Percentiles rank a stretch among this genome's conserved stretches.
Conservation (phyloP, 2,113 vertebrate genomes). For the Oostethus manadensis region DNA sequence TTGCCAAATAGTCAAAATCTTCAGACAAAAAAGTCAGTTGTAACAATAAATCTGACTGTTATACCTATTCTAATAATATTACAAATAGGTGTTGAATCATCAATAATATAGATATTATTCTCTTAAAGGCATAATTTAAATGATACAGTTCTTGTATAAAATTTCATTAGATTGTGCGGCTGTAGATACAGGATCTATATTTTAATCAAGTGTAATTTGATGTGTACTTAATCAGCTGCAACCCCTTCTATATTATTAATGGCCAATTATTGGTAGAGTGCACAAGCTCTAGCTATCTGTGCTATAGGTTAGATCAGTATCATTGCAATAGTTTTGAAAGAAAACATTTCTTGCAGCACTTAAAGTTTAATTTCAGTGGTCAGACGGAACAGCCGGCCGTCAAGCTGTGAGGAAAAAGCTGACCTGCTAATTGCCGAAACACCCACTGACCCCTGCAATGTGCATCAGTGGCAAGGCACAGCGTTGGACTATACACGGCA, state of each 20-base stretch:
- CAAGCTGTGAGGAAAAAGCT: slow-evolving; percentile 54
- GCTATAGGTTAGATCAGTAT: background rate
- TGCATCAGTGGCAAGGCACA: slow-evolving; percentile 21
- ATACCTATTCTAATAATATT: no score
- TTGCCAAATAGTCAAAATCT: no score
- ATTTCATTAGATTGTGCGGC: background rate
- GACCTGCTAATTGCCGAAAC: slow-evolving; percentile 54
- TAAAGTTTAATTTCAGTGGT: slow-evolving; percentile 29
- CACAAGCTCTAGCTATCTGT: background rate
- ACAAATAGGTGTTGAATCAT: no score
- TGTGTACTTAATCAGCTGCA: slow-evolving; percentile 1
- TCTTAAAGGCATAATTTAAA: no score
- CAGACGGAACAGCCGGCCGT: slow-evolving; percentile 38
- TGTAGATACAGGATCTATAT: background rate
- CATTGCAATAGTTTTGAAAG: background rate
- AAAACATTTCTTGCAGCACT: background rate
- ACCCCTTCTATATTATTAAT: background rate
- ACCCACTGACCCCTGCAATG: slow-evolving; percentile 51
- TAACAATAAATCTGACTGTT: no score
- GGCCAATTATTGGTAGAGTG: background rate
- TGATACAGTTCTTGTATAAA: background rate
- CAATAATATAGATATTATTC: no score
- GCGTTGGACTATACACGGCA: slow-evolving; percentile 30
- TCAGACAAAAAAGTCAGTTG: no score
- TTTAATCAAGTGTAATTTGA: background rate